Conservation (phyloP, 2,888 invertebrate genomes). For the Cheilosia vernalis region DNA sequence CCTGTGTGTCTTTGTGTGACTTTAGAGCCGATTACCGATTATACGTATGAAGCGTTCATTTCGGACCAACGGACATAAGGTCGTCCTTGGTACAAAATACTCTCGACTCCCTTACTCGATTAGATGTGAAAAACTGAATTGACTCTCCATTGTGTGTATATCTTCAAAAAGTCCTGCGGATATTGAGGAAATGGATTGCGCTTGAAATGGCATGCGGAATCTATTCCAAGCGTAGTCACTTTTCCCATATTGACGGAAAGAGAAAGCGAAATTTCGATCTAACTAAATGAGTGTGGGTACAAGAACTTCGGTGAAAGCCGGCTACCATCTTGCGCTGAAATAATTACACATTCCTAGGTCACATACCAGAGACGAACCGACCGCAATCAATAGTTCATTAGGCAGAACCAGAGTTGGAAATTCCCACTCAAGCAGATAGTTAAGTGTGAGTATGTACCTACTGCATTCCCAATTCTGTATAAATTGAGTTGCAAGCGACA, state of each 20-base stretch:
- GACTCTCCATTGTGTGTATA: constrained; percentile 27
- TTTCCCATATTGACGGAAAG: no score
- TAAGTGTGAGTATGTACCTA: background rate
- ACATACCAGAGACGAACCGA: background rate
- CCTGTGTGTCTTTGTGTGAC: constrained; percentile 4
- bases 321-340: background rate
- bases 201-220: no score
- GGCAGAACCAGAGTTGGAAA: background rate
- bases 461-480: background rate
- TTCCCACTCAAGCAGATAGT: background rate
- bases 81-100: constrained; percentile 15
- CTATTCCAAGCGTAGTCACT: no score
- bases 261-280: no score
- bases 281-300: no score
- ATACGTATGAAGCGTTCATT: constrained; percentile 31
- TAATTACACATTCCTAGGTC: background rate
- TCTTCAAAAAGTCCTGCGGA: no score
- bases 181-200: no score
- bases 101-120: constrained; percentile 72
- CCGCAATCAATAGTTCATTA: background rate
- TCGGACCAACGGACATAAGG: constrained; percentile 13
- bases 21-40: constrained; percentile 30
- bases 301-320: background rate
- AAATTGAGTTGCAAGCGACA: background rate
- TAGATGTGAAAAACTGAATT: constrained; percentile 75